These are phyloP conservation scores for Bucorvus abyssinicus DNA, from an alignment of 2,797 vertebrate genomes.

Conservation along the genomic window DNA sequence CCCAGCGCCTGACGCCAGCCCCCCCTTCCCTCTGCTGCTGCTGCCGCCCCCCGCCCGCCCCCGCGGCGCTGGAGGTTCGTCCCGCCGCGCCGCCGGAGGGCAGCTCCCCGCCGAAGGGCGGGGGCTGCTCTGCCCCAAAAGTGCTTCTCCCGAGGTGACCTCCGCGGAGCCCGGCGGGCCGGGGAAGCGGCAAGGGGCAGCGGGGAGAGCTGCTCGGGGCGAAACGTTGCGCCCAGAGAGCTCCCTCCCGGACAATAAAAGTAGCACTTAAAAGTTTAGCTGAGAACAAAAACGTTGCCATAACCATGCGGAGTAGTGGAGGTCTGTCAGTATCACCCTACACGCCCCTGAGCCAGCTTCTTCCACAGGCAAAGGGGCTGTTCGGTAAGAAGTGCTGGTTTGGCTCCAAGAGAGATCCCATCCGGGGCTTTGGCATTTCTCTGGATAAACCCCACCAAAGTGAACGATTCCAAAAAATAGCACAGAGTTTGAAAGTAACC, in stretches of 20 bases:
- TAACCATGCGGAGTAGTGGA: fast-evolving
- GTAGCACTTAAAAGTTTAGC: not conserved
- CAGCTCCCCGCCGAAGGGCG: not conserved
- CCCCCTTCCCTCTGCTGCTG: not conserved
- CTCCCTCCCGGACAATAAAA: not conserved
- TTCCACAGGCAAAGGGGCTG: not conserved
- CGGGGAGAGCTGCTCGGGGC: not conserved
- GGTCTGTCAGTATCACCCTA: not conserved
- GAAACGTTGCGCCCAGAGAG: not conserved
- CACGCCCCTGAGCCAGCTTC: not conserved
- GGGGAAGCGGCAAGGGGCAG: fast-evolving
- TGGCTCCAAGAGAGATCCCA: fast-evolving
- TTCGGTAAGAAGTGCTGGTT: not conserved
- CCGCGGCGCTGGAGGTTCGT: not conserved
- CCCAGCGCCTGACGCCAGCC: not conserved
- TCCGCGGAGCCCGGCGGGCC: not conserved
- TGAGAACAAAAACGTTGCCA: not conserved
- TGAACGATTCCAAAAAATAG: not conserved
- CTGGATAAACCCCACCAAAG: not conserved
- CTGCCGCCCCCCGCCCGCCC: not conserved
- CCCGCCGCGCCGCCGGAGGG: not conserved
- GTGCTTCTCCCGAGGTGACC: too few relatives aligned
- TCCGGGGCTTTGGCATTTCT: not conserved
- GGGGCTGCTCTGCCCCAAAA: not conserved
- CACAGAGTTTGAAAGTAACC: not conserved